Evolutionary conservation across 2,113 vertebrate genomes (phyloP).

Genomic region (Epinephelus moara): DNA sequence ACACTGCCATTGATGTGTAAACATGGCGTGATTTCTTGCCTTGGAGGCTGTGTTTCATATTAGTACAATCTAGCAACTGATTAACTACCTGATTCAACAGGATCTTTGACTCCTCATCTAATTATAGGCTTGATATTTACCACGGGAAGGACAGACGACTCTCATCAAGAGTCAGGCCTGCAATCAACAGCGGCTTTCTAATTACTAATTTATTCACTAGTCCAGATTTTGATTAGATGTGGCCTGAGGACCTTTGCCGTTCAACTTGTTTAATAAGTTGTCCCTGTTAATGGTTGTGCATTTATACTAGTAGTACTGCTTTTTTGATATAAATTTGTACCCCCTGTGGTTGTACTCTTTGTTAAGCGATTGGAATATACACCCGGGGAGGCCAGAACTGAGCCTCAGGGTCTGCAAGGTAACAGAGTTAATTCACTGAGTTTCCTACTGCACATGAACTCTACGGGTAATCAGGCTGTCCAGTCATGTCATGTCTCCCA

Average conservation of each 20-base stretch:
- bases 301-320: not conserved
- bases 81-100: slow-evolving; percentile 66
- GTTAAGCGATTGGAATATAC: not conserved
- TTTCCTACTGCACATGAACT: not conserved
- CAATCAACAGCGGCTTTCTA: slow-evolving; percentile 69
- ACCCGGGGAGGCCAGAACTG: not conserved
- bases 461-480: not conserved
- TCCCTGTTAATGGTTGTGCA: not conserved
- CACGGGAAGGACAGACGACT: slow-evolving; percentile 60
- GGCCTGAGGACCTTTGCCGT: slow-evolving; percentile 17
- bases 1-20: slow-evolving; percentile 7
- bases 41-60: slow-evolving; percentile 49
- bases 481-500: not conserved
- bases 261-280: slow-evolving; percentile 32
- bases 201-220: slow-evolving; percentile 71
- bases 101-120: slow-evolving; percentile 72
- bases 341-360: not conserved
- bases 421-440: not conserved
- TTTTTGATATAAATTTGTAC: not conserved
- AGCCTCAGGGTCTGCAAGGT: not conserved
- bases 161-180: slow-evolving; percentile 59
- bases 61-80: slow-evolving; percentile 58
- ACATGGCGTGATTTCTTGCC: slow-evolving; percentile 38
- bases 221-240: slow-evolving; percentile 63
- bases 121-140: slow-evolving; percentile 79